Evolutionary conservation across 2,113 vertebrate genomes (phyloP).

Genomic region (Labeo rohita): DNA sequence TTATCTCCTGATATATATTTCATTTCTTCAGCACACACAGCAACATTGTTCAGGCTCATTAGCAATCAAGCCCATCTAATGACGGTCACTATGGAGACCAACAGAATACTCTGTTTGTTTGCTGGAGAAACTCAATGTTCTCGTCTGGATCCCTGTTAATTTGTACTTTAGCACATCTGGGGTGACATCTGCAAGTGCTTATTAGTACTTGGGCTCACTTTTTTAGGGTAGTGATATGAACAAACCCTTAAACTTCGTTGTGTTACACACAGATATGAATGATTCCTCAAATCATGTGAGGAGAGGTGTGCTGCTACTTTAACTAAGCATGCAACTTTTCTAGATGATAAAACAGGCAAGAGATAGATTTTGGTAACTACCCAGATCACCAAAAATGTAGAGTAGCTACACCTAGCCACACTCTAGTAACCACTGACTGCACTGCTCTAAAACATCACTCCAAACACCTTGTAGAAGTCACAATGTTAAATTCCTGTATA

Average conservation of each 20-base stretch:
- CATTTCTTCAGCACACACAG: neutral
- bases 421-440: too few relatives aligned
- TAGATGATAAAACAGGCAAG: too few relatives aligned
- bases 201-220: neutral
- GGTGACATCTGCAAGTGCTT: neutral
- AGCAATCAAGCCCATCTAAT: slow-evolving; percentile 30
- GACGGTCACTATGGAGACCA: slow-evolving; percentile 53
- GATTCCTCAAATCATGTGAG: neutral
- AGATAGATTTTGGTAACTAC: neutral
- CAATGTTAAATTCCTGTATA: too few relatives aligned
- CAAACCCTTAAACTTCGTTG: neutral
- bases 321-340: too few relatives aligned
- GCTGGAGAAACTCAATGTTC: slow-evolving; percentile 5
- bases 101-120: slow-evolving; percentile 15
- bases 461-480: too few relatives aligned
- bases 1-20: neutral
- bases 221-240: neutral
- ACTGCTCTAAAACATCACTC: too few relatives aligned
- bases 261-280: neutral
- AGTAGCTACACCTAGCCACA: too few relatives aligned
- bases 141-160: neutral
- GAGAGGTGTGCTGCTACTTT: neutral
- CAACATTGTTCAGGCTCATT: slow-evolving; percentile 11
- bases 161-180: neutral
- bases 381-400: neutral